phyloP scores from a whole-genome alignment of 2,888 invertebrate species.

The Macrophya annulata region DNA sequence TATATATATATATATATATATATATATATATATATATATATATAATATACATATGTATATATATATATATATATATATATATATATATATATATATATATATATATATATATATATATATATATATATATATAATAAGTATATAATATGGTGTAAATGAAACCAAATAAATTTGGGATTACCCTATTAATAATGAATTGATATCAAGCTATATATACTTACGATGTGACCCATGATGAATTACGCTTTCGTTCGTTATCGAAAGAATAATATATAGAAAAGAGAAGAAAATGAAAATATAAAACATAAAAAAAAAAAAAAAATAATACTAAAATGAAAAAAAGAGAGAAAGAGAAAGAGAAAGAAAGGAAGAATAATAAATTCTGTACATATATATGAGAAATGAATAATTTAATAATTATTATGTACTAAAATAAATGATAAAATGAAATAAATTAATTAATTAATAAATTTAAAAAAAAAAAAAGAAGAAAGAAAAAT shows the following conservation, averaged over 20 bases:
- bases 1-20: no score
- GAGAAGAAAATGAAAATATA: neutral
- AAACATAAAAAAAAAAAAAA: neutral
- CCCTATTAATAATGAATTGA: conserved; percentile 16
- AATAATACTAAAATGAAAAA: neutral
- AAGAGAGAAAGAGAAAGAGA: neutral
- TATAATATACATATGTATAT: no score
- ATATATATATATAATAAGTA: neutral
- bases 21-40: no score
- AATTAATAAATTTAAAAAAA: neutral
- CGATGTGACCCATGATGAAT: conserved; percentile 27
- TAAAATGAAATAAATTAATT: neutral
- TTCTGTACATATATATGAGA: conserved; percentile 48
- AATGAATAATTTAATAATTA: conserved; percentile 47
- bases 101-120: no score
- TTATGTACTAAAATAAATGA: conserved; percentile 7
- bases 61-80: no score
- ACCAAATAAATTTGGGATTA: conserved; percentile 22
- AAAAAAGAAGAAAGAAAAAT: conserved; percentile 14
- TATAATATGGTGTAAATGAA: conserved; percentile 25
- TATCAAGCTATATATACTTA: conserved; percentile 25
- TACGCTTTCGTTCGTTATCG: conserved; percentile 22
- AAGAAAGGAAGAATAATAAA: neutral
- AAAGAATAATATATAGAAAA: neutral
- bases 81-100: no score